Percentiles rank a stretch among this genome's conserved stretches.
Evolutionary conservation across 2,113 vertebrate species (phyloP).

Genomic region (Dinomys branickii): DNA sequence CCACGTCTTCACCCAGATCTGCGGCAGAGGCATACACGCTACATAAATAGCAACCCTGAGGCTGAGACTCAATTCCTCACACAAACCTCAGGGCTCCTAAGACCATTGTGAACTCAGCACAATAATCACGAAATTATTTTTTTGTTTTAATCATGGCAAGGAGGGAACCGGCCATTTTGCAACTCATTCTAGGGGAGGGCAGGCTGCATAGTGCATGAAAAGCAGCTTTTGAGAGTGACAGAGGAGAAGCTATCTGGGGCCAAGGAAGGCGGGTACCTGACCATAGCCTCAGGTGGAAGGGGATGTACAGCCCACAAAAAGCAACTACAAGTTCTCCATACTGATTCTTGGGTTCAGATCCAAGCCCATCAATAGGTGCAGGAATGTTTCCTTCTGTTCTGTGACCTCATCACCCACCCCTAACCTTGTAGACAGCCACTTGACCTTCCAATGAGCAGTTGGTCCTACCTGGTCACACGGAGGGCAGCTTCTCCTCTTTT

Average conservation of each 20-base stretch:
- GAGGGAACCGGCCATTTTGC: neutral
- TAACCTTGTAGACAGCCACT: no score
- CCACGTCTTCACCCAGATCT: conserved; percentile 62
- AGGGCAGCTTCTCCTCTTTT: neutral
- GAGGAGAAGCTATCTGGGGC: conserved; percentile 60
- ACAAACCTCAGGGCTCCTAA: neutral
- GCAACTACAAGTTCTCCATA: neutral
- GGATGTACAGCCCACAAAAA: neutral
- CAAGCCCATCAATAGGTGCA: neutral
- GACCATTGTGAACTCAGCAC: neutral
- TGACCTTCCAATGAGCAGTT: rapidly evolving
- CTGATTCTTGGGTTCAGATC: neutral
- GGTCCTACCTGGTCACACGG: neutral
- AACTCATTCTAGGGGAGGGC: conserved; percentile 18
- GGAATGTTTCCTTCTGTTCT: neutral
- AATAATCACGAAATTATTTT: neutral
- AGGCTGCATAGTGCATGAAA: neutral
- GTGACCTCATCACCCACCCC: neutral
- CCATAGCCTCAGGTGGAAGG: conserved; percentile 33
- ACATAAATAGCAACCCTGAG: conserved; percentile 48
- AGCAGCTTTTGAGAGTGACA: neutral
- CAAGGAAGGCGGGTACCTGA: conserved; percentile 61
- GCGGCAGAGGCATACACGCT: neutral
- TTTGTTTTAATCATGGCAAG: neutral
- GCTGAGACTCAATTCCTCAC: neutral